phyloP scores from a whole-genome alignment of 2,888 invertebrate species.

The Drosophila pegasa region DNA sequence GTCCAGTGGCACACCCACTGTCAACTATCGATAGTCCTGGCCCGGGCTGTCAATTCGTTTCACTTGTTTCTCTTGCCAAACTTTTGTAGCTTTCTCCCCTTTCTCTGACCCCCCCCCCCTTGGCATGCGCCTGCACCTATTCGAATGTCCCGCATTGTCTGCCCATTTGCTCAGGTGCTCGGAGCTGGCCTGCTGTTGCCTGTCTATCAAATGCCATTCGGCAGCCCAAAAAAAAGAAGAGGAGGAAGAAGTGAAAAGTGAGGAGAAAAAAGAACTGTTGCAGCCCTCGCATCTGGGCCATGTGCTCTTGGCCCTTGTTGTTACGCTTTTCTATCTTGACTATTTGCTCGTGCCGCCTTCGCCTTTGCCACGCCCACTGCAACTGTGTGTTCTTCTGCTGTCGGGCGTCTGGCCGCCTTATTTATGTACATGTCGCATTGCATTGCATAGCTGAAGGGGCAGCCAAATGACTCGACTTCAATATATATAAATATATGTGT shows the following conservation, averaged over 20 bases:
- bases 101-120: too few relatives aligned
- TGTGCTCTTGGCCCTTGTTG: neutral
- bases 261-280: neutral
- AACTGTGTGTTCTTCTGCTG: constrained; percentile 2
- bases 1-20: neutral
- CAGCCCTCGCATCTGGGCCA: constrained; percentile 5
- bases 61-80: constrained; percentile 4
- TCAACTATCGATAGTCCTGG: constrained; percentile 8
- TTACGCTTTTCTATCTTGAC: neutral
- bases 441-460: constrained; percentile 60
- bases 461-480: constrained; percentile 56
- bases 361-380: constrained; percentile 2
- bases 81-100: constrained; percentile 3
- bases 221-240: neutral
- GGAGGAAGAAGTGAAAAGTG: neutral
- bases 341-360: neutral
- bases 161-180: constrained; percentile 26
- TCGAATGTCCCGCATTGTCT: neutral
- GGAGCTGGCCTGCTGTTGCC: constrained; percentile 21
- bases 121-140: neutral
- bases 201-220: constrained; percentile 54
- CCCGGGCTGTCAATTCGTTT: constrained; percentile 10
- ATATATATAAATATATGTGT: neutral
- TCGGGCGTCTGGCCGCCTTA: constrained; percentile 51
- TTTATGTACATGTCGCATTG: constrained; percentile 63